Base-by-base conservation (phyloP, 2,113 vertebrate species). In the Rostratula benghalensis region DNA sequence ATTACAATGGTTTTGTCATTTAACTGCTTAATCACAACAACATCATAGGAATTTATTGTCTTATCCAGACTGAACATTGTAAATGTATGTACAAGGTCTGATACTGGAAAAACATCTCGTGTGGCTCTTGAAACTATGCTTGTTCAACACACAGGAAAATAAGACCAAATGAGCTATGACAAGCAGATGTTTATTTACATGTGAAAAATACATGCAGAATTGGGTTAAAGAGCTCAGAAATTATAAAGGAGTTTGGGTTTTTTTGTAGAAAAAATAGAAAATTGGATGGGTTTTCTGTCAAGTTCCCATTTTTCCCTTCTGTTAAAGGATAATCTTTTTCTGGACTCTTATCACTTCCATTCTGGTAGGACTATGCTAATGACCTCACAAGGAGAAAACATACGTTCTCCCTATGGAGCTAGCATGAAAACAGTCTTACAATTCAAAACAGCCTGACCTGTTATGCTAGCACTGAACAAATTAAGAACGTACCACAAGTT, bases 341-440 rank as follows among this genome's bases (percentile, higher is more conserved):
- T 89, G 30, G 14, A 14, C 2, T 87, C 65, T 71, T 89, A 57
- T 46, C 24, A 16, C 28, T 89, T 94, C 61, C 78, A 64, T 43
- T 91, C n/a, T 69, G 91, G 67, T 85, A 96, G 95, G 94, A 96
- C 93, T 89, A 69, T 80, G 74, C 91, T 87, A 94, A 89, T 83
- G 94, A 81, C 96, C 96, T 98, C 95, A 97, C 97, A 98, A 97
- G 91, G 73, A 97, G 92, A 95, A 97, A 97, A 92, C 48, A 90
- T 78, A 45, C 35, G 18, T 93, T 89, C 90, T 85, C 78, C 81
- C 90, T 80, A 82, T 83, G 85, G 81, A 96, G 92, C 68, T 79
- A 74, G 96, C 33, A 85, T 88, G 89, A 94, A 96, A 87, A 91
- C 84, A 94, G 88, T 86, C 76, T 91, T 57, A 89, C 17, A 48